Evolutionary conservation across 1,140 invertebrate species (phyloP).

Genomic region (Meloidogyne exigua): DNA sequence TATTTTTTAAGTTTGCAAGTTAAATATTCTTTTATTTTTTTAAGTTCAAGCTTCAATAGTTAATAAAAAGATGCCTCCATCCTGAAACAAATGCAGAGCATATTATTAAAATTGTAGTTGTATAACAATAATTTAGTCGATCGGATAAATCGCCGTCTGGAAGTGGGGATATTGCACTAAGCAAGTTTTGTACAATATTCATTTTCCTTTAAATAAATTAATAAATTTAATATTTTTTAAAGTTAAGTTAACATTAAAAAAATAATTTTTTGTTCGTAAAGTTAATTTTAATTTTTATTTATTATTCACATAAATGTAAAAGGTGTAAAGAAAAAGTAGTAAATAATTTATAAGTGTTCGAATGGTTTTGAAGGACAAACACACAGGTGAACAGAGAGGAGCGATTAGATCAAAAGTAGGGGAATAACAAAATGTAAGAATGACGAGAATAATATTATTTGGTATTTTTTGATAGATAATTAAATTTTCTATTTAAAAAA

Average conservation of each 20-base stretch:
- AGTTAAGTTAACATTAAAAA: too few relatives aligned
- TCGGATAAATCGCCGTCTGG: conserved; percentile 60
- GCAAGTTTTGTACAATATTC: conserved; percentile 59
- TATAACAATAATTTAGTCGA: conserved; percentile 58
- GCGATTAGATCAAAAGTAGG: not conserved
- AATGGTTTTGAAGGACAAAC: not conserved
- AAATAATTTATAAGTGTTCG: not conserved
- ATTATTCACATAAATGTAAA: not conserved
- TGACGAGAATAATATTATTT: not conserved
- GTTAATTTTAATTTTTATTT: not conserved
- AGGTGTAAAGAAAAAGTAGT: not conserved
- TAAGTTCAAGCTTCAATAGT: too few relatives aligned
- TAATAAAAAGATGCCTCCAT: conserved; percentile 60
- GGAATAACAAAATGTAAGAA: not conserved
- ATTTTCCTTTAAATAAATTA: conserved; percentile 33
- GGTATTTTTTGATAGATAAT: too few relatives aligned
- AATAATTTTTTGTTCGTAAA: not conserved
- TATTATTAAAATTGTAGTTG: conserved; percentile 57
- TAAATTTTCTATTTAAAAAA: too few relatives aligned
- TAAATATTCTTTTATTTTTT: too few relatives aligned
- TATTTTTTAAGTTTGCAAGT: too few relatives aligned
- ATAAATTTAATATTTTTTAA: too few relatives aligned
- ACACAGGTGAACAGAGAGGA: not conserved
- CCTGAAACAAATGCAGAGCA: conserved; percentile 60
- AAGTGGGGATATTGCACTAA: conserved; percentile 58